These are phyloP conservation scores for Parazoanthus atlanticus DNA, from an alignment of 92 coral and sea anemone species.

Conservation along the genomic window DNA sequence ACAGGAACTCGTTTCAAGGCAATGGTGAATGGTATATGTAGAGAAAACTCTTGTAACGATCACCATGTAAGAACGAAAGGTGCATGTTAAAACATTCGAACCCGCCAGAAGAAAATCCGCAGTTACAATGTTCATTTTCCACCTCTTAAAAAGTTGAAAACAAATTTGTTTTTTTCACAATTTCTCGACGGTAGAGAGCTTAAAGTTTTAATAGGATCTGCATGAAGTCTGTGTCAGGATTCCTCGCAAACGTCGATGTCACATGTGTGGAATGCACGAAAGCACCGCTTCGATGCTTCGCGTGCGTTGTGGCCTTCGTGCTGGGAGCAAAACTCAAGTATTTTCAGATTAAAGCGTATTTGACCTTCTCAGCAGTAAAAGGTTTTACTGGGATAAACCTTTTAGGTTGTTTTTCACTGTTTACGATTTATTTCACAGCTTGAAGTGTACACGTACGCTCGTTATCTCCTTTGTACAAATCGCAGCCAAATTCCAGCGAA, in stretches of 20 bases:
- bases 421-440: constrained; percentile 22
- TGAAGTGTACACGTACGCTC: not conserved
- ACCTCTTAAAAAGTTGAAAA: not conserved
- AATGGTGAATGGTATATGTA: no score
- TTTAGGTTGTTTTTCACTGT: not conserved
- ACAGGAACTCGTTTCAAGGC: not conserved
- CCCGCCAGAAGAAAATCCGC: not conserved
- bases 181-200: not conserved
- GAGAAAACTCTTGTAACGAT: no score
- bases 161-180: no score
- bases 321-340: constrained; percentile 24
- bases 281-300: not conserved
- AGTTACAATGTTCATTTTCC: not conserved
- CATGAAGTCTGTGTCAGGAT: not conserved
- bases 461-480: not conserved
- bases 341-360: not conserved
- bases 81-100: not conserved
- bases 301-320: constrained; percentile 8
- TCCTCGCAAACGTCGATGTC: not conserved
- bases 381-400: not conserved
- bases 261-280: not conserved
- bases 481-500: not conserved
- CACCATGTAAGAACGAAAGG: not conserved
- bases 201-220: no score
- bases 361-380: constrained; percentile 40